Base-by-base conservation (phyloP, 2,113 vertebrate genomes). In the Pituophis catenifer region DNA sequence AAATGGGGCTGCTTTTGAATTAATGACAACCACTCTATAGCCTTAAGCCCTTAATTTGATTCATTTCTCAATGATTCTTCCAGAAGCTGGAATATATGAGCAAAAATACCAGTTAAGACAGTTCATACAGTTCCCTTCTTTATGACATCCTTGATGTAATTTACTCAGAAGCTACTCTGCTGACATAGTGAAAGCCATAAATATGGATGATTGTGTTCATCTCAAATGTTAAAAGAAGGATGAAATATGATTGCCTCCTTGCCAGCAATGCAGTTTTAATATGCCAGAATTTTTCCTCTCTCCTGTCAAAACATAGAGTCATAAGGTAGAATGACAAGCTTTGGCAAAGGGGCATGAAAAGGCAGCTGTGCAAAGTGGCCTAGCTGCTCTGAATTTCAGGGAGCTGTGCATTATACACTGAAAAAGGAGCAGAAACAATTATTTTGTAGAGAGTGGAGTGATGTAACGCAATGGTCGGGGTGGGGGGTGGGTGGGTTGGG, bases 131-230 rank as follows among this genome's bases (percentile, higher is more conserved):
- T 26, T 13, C 29, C 62, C 44, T 91, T 29, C 52, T 89, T 91
- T 93, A 93, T 89, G 70, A 54, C 87, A 86, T 89, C 85, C 55
- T 91, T 89, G 90, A 94, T 89, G 75, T 89, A 89, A 62, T 94
- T 89, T 89, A 91, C 86, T 86, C 90, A 85, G 93, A 91, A 89
- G 55, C 62, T 89, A 89, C 90, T 91, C 55, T 88, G 85, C 24
- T 91, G 93, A 93, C 87, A 91, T 89, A 91, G 86, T 29, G n/a
- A 24, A 65, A 89, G 19, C 90, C 93, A 93, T 93, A 93, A 91
- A 91, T 93, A 93, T 89, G 90, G 90, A 93, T 93, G 87, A 93
- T 91, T 89, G 62, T 91, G 87, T 89, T 93, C 65, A 89, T 89
- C 55, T 91, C 65, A 89, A 86, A 94, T 94, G 93, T 50, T 89